These are phyloP conservation scores for Lepilemur ruficaudatus DNA, from an alignment of 2,797 vertebrate genomes.

Conservation along the genomic window DNA sequence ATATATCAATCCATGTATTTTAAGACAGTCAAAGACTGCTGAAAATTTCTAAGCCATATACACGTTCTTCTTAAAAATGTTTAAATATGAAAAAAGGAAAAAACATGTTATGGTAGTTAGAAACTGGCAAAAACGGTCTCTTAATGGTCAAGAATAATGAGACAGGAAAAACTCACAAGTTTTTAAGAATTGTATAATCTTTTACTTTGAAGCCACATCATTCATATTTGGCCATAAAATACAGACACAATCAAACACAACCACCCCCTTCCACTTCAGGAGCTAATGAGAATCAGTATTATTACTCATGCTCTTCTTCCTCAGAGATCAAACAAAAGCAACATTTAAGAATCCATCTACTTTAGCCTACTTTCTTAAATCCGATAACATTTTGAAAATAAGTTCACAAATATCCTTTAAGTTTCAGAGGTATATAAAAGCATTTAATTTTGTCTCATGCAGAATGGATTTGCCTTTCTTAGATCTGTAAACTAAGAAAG, in stretches of 20 bases:
- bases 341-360: slow-evolving; percentile 24
- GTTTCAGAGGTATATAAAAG: neutral
- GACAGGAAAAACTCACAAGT: neutral
- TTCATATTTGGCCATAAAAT: slow-evolving; percentile 10
- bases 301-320: slow-evolving; percentile 22
- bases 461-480: slow-evolving; percentile 11
- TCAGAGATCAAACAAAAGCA: slow-evolving; percentile 34
- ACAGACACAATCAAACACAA: neutral
- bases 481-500: neutral
- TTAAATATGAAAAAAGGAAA: neutral
- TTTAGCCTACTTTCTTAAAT: slow-evolving; percentile 15
- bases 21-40: neutral
- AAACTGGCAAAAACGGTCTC: neutral
- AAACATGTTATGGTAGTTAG: neutral
- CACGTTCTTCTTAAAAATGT: neutral
- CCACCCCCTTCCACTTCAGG: neutral
- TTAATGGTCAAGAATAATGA: neutral
- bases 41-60: slow-evolving; percentile 1
- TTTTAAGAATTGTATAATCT: slow-evolving; percentile 7
- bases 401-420: neutral
- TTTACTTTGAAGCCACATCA: slow-evolving; percentile 15
- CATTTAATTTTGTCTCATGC: slow-evolving; percentile 28
- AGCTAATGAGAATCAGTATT: neutral
- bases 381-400: slow-evolving; percentile 23
- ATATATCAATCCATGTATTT: neutral